phyloP scores from a whole-genome alignment of 2,113 vertebrate species.

The Scomber scombrus region DNA sequence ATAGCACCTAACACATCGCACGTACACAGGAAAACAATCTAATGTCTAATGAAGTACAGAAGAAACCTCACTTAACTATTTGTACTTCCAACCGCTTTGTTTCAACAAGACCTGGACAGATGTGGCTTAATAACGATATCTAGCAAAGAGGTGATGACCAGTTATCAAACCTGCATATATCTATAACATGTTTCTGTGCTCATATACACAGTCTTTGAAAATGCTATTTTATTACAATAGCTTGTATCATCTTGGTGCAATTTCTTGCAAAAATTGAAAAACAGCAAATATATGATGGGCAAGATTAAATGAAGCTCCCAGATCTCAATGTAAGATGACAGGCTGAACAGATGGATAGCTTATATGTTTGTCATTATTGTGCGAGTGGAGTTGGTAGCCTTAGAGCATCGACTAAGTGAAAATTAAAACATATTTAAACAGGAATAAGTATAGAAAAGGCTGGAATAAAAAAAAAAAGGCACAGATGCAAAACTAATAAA shows the following conservation, averaged over 20 bases:
- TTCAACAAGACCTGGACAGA: conserved; percentile 32
- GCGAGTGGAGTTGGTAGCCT: conserved; percentile 68
- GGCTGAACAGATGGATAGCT: conserved; percentile 64
- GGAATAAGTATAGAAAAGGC: conserved; percentile 48
- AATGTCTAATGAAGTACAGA: conserved; percentile 21
- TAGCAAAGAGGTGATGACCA: not conserved
- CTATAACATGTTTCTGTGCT: conserved; percentile 26
- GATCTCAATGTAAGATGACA: conserved; percentile 39
- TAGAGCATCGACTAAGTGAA: conserved; percentile 18
- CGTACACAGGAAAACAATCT: conserved; percentile 26
- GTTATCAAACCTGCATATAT: conserved; percentile 31
- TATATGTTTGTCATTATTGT: conserved; percentile 70
- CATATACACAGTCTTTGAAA: conserved; percentile 14
- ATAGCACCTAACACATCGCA: conserved; percentile 54
- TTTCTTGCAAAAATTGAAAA: conserved; percentile 27
- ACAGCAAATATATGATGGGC: conserved; percentile 23
- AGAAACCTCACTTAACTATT: conserved; percentile 9
- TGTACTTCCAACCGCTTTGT: conserved; percentile 31
- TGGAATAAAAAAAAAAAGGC: conserved; percentile 61
- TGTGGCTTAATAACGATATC: not conserved
- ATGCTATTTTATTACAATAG: conserved; percentile 13
- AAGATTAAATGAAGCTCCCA: conserved; percentile 59
- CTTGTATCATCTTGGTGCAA: conserved; percentile 17
- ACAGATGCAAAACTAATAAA: conserved; percentile 58
- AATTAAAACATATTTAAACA: conserved; percentile 16